Conservation (phyloP, 2,113 vertebrate species). For the Corythornis cristatus region DNA sequence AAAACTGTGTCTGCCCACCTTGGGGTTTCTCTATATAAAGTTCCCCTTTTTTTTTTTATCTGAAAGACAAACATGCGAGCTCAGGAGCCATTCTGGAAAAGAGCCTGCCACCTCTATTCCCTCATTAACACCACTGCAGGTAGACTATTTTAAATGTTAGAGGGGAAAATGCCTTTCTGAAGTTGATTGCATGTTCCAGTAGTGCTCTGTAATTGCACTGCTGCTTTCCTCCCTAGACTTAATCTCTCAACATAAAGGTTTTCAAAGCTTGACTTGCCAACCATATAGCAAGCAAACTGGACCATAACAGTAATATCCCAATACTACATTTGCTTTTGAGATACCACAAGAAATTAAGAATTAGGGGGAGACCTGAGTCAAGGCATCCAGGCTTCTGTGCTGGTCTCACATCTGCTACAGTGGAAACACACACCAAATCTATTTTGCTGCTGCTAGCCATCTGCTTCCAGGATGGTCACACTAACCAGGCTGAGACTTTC, state of each 20-base stretch:
- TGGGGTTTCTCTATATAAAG: constrained; percentile 11
- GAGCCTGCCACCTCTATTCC: background rate
- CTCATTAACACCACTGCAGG: background rate
- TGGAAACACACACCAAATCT: background rate
- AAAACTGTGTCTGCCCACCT: constrained; percentile 34
- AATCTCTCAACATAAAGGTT: background rate
- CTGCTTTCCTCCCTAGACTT: background rate
- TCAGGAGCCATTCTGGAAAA: background rate
- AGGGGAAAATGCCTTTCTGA: background rate
- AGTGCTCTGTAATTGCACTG: background rate
- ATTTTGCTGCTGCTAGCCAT: background rate
- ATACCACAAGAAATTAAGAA: background rate
- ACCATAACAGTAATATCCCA: background rate
- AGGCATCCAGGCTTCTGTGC: background rate
- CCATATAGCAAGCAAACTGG: background rate
- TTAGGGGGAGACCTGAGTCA: background rate
- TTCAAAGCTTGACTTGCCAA: background rate
- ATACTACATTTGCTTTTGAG: background rate
- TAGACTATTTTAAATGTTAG: background rate
- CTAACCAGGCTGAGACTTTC: background rate
- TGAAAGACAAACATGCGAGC: background rate
- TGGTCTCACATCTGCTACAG: background rate
- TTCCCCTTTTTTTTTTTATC: background rate
- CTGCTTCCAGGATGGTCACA: background rate
- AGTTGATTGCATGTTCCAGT: background rate